A percentile compares a stretch with the other conserved stretches of the same genome.
These are phyloP conservation scores for Gastrophryne carolinensis DNA, from an alignment of 2,797 vertebrate genomes.

Conservation along the genomic window DNA sequence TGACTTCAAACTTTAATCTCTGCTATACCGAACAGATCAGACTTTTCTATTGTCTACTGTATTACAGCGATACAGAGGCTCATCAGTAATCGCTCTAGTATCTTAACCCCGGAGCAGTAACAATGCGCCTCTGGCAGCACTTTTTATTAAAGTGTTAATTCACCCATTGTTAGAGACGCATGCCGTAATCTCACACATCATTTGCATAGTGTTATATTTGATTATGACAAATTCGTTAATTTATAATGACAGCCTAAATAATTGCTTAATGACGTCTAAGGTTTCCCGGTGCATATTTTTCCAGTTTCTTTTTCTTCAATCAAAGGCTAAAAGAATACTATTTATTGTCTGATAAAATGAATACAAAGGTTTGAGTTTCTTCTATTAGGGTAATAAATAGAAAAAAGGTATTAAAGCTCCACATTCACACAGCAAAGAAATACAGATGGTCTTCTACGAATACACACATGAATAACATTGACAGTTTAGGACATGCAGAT, in stretches of 20 bases:
- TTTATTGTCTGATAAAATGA: too few species aligned
- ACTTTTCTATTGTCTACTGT: conserved; percentile 3
- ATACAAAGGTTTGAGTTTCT: too few species aligned
- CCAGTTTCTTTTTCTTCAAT: too few species aligned
- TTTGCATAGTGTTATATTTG: conserved; percentile 14
- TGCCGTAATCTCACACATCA: conserved; percentile 8
- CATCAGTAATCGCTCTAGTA: conserved; percentile 18
- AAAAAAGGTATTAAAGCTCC: too few species aligned
- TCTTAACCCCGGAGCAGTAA: conserved; percentile 15
- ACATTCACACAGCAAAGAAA: too few species aligned
- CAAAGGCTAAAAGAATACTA: too few species aligned
- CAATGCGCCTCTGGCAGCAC: not conserved
- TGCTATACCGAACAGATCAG: not conserved
- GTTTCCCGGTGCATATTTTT: not conserved
- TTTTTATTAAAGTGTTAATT: not conserved
- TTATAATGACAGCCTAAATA: not conserved
- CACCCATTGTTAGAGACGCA: conserved; percentile 10
- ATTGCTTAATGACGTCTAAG: conserved; percentile 14
- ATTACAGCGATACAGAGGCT: conserved; percentile 7
- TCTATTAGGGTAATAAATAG: too few species aligned
- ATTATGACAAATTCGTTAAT: conserved; percentile 26
- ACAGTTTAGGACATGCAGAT: too few species aligned
- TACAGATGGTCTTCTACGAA: too few species aligned
- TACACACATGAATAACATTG: too few species aligned
- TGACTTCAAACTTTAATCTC: conserved; percentile 19